Percentiles rank a stretch among this genome's conserved stretches.
Evolutionary conservation across 2,113 vertebrate genomes (phyloP).

Genomic region (Corythoichthys intestinalis): DNA sequence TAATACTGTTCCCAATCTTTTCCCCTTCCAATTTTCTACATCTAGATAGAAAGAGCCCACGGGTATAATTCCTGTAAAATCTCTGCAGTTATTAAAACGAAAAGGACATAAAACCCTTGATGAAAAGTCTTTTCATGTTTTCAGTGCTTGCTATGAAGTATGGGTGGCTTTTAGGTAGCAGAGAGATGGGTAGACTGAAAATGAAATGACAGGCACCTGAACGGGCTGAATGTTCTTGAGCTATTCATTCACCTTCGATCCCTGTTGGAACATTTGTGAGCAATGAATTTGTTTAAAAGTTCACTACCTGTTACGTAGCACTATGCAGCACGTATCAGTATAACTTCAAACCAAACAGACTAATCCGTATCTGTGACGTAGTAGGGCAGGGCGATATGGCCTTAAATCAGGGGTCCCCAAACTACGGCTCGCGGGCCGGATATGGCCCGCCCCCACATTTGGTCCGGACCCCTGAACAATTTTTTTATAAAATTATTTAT

Average conservation of each 20-base stretch:
- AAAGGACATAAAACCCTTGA: neutral
- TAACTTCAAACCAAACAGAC: too few species aligned
- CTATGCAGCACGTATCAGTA: neutral
- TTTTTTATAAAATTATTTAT: too few species aligned
- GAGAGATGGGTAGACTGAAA: constrained; percentile 2
- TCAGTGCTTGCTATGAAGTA: neutral
- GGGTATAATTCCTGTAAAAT: neutral
- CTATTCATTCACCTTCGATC: neutral
- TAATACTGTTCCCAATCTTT: neutral
- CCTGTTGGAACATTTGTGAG: neutral
- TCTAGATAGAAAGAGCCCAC: neutral
- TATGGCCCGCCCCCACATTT: too few species aligned
- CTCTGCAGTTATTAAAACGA: neutral
- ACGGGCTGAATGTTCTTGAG: neutral
- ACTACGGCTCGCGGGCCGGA: too few species aligned
- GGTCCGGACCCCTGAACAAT: too few species aligned
- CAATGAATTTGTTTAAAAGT: neutral
- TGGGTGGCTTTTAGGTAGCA: constrained; percentile 7
- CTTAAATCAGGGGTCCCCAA: too few species aligned
- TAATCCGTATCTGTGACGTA: too few species aligned
- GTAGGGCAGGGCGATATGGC: too few species aligned
- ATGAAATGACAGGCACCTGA: neutral
- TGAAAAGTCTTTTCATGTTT: neutral
- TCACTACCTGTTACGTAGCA: neutral
- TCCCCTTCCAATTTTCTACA: neutral